Base-by-base conservation (phyloP, 2,113 vertebrate species). In the Hemibagrus wyckioides region DNA sequence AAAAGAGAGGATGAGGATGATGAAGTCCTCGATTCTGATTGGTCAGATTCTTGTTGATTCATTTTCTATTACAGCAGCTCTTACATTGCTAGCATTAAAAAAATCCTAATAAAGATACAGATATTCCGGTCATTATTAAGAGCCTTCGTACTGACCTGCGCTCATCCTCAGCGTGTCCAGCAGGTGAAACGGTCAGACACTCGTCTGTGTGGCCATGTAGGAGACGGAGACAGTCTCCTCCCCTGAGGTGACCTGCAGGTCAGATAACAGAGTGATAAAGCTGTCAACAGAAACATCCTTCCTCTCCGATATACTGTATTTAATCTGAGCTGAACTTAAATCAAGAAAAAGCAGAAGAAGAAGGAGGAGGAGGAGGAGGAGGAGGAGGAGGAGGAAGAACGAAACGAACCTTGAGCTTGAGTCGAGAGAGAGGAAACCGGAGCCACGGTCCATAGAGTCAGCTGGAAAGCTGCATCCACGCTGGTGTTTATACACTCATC, bases 401-500 rank as follows among this genome's bases (percentile, higher is more conserved):
- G 2, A 48, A 30, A 89, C 0, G 86, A 95, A 97, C 98, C 98
- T 97, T 97, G 97, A 90, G 96, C 96, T 33, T 93, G 94, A 92
- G 95, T 96, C 81, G 97, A 95, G 90, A 95, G 96, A 61, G 97
- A 98, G 93, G 97, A 99, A 92, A 99, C 96, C 1, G 97, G 97
- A 77, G 97, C 96, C 80, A 99, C 97, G 10, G 96, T 97, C 98
- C 98, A 99, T 41, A 99, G 96, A 0, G 97, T 99, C 90, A 97
- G 97, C 94, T 98, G 97, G 92, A 99, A 99, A 69, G 97, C 96
- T 33, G 97, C 97, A 69, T 97, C 96, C 82, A 99, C 98, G 89
- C 95, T 96, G 83, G 94, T 91, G 87, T 83, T 92, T 67, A 89
- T 85, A 61, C 89, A 88, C 77, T 89, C 93, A 85, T 91, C 93